Evolutionary conservation across 2,888 invertebrate genomes (phyloP), one percentile per base, ranked within the genome.

Genomic region (Saturnia japonica): DNA sequence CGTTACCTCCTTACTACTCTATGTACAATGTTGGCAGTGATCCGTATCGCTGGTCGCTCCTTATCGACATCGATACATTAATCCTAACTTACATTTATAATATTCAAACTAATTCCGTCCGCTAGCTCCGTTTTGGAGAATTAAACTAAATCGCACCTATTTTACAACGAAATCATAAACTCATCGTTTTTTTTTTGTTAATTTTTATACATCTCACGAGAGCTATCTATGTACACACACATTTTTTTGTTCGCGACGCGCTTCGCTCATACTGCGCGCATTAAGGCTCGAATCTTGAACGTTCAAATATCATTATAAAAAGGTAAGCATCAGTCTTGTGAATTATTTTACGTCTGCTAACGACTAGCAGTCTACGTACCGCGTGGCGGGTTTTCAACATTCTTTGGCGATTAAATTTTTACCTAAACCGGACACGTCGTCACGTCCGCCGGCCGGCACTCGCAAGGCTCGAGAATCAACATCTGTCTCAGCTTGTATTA

Each of bases 301-400:
- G 72, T 74, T 82, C 80, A 82, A 87, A 87, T 87, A 89, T 88
- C 88, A 87, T 90, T 88, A 90, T 90, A 93, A 91, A 91, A 84
- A 90, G 86, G 84, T 86, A 85, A 87, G 87, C 86, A 91, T 93
- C 93, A 93, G 93, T 93, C 93, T 93, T 93, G 90, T 91, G 83
- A 86, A 84, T 87, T 86, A 88, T 87, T 87, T 85, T 25, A 81
- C 85, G 82, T 82, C 85, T 79, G 86, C 87, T 85, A 84, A 72
- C 22, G 75, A 76, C 74, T 80, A 82, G 83, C 85, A 82, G 86
- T 78, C 80, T 81, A 80, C 74, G 76, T 80, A 75, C 81, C 83
- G 80, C 79, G 78, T 78, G 80, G 80, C 83, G 82, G 77, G 76
- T 76, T 78, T 82, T 82, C 84, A 78, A 85, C 87, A 85, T 84